A percentile compares a stretch with the other conserved stretches of the same genome.
Evolutionary conservation across 2,888 invertebrate genomes (phyloP).

Genomic region (Apamea crenata): DNA sequence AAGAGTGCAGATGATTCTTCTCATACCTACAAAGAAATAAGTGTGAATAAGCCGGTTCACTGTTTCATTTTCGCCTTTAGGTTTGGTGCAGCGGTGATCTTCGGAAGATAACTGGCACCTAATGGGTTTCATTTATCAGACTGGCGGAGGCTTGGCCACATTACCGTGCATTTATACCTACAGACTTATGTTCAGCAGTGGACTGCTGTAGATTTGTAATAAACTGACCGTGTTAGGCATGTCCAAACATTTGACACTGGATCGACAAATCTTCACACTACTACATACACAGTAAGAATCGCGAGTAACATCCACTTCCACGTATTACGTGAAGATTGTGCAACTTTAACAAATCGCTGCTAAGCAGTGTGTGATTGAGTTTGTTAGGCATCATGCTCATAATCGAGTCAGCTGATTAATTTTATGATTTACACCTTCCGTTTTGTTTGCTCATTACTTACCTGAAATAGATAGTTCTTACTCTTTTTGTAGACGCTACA

Average conservation of each 20-base stretch:
- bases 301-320: conserved; percentile 16
- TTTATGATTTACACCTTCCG: conserved; percentile 38
- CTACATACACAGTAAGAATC: neutral
- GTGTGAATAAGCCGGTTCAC: neutral
- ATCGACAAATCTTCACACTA: conserved; percentile 1
- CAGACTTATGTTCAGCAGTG: neutral
- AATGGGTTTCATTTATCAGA: neutral
- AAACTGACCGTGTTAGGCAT: neutral
- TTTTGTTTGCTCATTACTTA: neutral
- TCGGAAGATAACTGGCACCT: neutral
- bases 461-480: neutral
- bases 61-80: neutral
- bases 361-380: neutral
- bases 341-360: conserved; percentile 26
- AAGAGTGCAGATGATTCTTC: neutral
- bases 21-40: neutral
- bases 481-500: neutral
- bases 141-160: neutral
- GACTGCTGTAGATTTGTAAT: neutral
- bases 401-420: conserved; percentile 25
- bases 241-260: neutral
- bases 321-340: conserved; percentile 28
- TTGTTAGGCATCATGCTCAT: neutral
- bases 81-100: neutral
- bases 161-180: neutral